Conservation (phyloP, 2,888 invertebrate species). For the Dynastes tityus region DNA sequence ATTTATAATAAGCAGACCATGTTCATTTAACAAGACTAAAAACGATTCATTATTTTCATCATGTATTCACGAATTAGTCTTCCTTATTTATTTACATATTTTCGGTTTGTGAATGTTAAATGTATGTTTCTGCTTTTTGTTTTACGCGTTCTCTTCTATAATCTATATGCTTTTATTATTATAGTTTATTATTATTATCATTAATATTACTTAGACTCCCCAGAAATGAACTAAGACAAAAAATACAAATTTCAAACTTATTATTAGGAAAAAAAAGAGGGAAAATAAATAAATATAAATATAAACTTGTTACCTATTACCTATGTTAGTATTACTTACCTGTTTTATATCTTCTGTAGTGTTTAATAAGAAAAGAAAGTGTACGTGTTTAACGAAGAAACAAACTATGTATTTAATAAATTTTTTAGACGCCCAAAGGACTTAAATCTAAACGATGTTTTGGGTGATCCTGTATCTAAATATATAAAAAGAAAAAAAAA, state of each 20-base stretch:
- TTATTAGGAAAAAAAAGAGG: not conserved
- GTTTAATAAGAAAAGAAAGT: conserved; percentile 28
- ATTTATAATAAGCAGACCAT: conserved; percentile 49
- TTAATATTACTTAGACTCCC: conserved; percentile 35
- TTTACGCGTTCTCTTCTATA: conserved; percentile 30
- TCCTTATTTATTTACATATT: conserved; percentile 22
- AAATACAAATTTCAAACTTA: not conserved
- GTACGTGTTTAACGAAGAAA: conserved; percentile 38
- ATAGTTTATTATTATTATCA: conserved; percentile 10
- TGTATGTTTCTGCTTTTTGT: conserved; percentile 53
- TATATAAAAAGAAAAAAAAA: conserved; percentile 12
- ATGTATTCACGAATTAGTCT: conserved; percentile 13
- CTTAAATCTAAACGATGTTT: conserved; percentile 54
- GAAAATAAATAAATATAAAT: conserved; percentile 28
- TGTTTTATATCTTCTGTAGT: conserved; percentile 45
- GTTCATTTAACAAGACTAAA: conserved; percentile 48
- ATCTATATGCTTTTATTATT: conserved; percentile 36
- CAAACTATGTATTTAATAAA: conserved; percentile 13
- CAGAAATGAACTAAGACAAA: conserved; percentile 21
- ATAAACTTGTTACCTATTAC: conserved; percentile 45
- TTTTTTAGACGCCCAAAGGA: conserved; percentile 42
- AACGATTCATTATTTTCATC: conserved; percentile 38
- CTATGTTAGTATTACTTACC: conserved; percentile 52
- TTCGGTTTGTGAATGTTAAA: conserved; percentile 49
- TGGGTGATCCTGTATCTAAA: conserved; percentile 52